Percentiles rank a stretch among this genome's conserved stretches.
These are phyloP conservation scores for Leptosomus discolor DNA, from an alignment of 2,113 vertebrate genomes.

Conservation along the genomic window DNA sequence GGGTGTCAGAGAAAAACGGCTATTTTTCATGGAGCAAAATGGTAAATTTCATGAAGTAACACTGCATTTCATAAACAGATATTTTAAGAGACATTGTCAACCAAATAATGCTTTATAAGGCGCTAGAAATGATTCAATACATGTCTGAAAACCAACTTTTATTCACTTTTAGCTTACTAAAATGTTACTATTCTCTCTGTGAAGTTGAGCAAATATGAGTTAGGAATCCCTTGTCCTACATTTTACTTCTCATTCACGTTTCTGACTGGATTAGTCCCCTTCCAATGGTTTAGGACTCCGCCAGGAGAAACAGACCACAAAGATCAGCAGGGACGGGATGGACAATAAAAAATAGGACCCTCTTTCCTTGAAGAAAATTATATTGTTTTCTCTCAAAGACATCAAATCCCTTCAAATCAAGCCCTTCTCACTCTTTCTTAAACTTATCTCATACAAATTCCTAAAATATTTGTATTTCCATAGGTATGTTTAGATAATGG, in stretches of 20 bases:
- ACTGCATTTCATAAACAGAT: conserved; percentile 28
- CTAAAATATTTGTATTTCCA: not conserved
- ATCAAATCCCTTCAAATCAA: not conserved
- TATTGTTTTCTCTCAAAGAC: not conserved
- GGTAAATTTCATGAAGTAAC: conserved; percentile 17
- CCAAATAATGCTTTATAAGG: conserved; percentile 56
- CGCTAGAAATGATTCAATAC: conserved; percentile 31
- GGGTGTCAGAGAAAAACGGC: not conserved
- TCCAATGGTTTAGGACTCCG: not conserved
- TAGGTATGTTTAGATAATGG: not conserved
- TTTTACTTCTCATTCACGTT: not conserved
- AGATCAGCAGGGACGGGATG: not conserved
- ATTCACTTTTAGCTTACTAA: conserved; percentile 1
- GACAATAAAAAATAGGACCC: not conserved
- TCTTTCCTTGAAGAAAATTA: not conserved
- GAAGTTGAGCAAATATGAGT: not conserved
- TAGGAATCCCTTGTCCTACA: not conserved
- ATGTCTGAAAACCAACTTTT: not conserved
- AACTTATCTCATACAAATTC: not conserved
- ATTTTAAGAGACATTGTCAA: conserved; percentile 50
- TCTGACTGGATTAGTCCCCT: not conserved
- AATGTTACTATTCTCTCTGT: not conserved
- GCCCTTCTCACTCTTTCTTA: not conserved
- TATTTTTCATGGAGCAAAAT: conserved; percentile 34
- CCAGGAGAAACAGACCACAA: not conserved